Conservation (phyloP, 2,113 vertebrate species). For the Thunnus thynnus region DNA sequence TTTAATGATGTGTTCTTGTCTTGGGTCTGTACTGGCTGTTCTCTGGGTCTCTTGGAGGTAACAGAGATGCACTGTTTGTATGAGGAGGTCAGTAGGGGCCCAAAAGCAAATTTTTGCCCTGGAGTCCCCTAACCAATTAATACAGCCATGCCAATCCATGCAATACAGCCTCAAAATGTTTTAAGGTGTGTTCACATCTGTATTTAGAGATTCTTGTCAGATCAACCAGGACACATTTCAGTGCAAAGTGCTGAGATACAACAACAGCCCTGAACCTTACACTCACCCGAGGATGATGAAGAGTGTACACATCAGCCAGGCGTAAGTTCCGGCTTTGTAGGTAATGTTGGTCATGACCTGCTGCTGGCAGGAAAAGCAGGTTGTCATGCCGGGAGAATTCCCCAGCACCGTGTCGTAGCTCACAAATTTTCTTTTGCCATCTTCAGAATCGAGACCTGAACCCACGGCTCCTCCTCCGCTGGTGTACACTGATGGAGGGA, state of each 20-base stretch:
- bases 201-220: too few relatives aligned
- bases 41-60: too few relatives aligned
- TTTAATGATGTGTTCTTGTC: too few relatives aligned
- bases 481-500: slow-evolving; percentile 55
- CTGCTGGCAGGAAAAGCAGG: slow-evolving; percentile 81
- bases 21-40: too few relatives aligned
- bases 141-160: too few relatives aligned
- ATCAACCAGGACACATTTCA: too few relatives aligned
- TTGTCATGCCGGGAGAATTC: slow-evolving; percentile 68
- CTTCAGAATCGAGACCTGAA: background rate
- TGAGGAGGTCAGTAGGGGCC: too few relatives aligned
- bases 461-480: background rate
- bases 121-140: too few relatives aligned
- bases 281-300: slow-evolving; percentile 86
- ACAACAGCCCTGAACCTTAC: background rate
- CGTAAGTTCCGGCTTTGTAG: slow-evolving; percentile 82
- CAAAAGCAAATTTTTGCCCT: background rate
- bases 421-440: slow-evolving; percentile 70
- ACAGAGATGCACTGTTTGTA: too few relatives aligned
- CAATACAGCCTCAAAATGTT: too few relatives aligned
- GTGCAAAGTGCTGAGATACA: background rate
- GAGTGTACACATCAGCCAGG: slow-evolving; percentile 86
- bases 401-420: slow-evolving; percentile 78
- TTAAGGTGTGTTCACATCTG: too few relatives aligned
- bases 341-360: slow-evolving; percentile 83